These are phyloP conservation scores for Parauchenoglanis ngamensis DNA, from an alignment of 2,797 vertebrate species.

Conservation along the genomic window DNA sequence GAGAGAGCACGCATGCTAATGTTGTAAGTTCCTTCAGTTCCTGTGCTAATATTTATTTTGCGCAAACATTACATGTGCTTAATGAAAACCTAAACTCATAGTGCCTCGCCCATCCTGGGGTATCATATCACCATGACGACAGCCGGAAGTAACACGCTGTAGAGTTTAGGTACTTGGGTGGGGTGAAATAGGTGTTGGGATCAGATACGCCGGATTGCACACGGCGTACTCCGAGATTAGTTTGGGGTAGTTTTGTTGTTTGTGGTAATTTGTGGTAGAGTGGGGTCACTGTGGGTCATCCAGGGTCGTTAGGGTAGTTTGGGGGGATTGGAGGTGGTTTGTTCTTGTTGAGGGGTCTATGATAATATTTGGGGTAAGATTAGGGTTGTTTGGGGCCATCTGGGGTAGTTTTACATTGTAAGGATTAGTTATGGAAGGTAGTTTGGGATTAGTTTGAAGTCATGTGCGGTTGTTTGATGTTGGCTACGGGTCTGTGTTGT, in stretches of 20 bases:
- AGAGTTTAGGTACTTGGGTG: neutral
- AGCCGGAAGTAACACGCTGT: neutral
- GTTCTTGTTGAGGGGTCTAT: neutral
- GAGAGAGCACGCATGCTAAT: neutral
- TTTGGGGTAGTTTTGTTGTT: neutral
- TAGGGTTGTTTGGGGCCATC: neutral
- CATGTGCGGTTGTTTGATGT: neutral
- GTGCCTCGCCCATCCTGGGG: neutral
- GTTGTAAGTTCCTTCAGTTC: neutral
- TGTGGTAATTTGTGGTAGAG: neutral
- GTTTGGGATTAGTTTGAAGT: neutral
- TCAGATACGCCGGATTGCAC: neutral
- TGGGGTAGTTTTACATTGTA: neutral
- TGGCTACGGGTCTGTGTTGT: neutral
- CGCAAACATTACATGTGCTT: neutral
- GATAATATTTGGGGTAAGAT: neutral
- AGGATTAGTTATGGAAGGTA: neutral
- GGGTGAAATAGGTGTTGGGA: neutral
- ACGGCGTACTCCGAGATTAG: too few species aligned
- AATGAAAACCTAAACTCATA: neutral
- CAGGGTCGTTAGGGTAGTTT: neutral
- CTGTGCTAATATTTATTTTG: neutral
- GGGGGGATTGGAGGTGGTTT: neutral
- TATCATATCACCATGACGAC: slow-evolving; percentile 6
- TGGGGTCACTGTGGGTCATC: neutral